Conservation (phyloP, 2,888 invertebrate genomes). For the Poecilus cupreus region DNA sequence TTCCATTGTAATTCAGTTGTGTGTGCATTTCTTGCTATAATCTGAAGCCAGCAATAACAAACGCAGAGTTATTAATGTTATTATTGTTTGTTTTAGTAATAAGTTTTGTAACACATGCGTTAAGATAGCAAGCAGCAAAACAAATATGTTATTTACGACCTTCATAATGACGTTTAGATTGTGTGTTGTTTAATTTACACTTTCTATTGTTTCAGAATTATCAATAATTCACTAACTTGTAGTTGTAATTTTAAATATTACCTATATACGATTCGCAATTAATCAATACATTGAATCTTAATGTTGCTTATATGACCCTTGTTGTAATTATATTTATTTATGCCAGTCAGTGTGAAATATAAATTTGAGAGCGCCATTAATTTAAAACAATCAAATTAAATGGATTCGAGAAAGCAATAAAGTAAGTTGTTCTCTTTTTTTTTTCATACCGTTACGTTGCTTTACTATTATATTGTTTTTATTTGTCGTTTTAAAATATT, state of each 20-base stretch:
- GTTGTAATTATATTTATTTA: too few relatives aligned
- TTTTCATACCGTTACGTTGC: too few relatives aligned
- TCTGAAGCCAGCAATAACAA: slow-evolving; percentile 10
- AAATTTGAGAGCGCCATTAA: too few relatives aligned
- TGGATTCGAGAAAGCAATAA: too few relatives aligned
- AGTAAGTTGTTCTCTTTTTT: too few relatives aligned
- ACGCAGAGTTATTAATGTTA: neutral
- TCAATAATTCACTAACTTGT: slow-evolving; percentile 36
- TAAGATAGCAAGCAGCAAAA: slow-evolving; percentile 28
- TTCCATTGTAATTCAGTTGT: neutral
- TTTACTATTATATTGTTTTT: too few relatives aligned
- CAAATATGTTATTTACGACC: slow-evolving; percentile 38
- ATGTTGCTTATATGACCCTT: too few relatives aligned
- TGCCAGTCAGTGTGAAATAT: too few relatives aligned
- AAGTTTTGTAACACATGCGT: slow-evolving; percentile 43
- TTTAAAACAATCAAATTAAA: too few relatives aligned
- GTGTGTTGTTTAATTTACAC: slow-evolving; percentile 38
- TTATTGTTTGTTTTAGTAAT: slow-evolving; percentile 39
- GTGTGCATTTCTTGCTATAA: slow-evolving; percentile 4
- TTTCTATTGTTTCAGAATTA: slow-evolving; percentile 36
- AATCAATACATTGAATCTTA: neutral
- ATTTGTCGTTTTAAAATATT: too few relatives aligned
- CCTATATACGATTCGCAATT: neutral
- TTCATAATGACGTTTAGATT: slow-evolving; percentile 44
- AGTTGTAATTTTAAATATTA: slow-evolving; percentile 28